Percentiles rank a stretch among this genome's conserved stretches.
Evolutionary conservation across 2,888 invertebrate species (phyloP).

Genomic region (Bugula neritina): DNA sequence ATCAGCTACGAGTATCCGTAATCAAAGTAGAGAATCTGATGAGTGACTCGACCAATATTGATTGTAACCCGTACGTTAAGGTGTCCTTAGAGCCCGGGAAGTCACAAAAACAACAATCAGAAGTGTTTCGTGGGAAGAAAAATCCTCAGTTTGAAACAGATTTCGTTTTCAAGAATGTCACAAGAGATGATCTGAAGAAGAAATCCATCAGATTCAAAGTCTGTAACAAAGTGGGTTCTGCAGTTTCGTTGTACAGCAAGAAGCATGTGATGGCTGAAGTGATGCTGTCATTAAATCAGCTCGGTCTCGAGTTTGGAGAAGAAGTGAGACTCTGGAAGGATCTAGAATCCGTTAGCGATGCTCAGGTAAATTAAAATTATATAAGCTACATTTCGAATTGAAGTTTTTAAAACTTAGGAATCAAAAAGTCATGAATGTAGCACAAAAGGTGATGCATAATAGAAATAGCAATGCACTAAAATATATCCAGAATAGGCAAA

Average conservation of each 20-base stretch:
- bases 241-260: constrained; percentile 1
- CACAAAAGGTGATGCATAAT: too few relatives aligned
- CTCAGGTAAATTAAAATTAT: neutral
- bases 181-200: constrained; percentile 47
- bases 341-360: constrained; percentile 31
- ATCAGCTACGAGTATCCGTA: constrained; percentile 48
- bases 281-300: constrained; percentile 37
- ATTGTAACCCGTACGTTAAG: constrained; percentile 50
- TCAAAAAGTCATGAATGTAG: too few relatives aligned
- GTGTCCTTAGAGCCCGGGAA: constrained; percentile 54
- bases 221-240: constrained; percentile 43
- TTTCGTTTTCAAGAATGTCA: constrained; percentile 52
- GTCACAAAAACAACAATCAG: constrained; percentile 48
- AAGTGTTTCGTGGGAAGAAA: constrained; percentile 48
- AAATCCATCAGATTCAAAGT: constrained; percentile 48
- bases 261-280: constrained; percentile 52
- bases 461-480: too few relatives aligned
- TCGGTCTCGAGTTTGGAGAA: constrained; percentile 50
- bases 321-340: constrained; percentile 54
- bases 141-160: constrained; percentile 53
- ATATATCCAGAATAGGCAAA: too few relatives aligned
- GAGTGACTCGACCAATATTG: constrained; percentile 39
- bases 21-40: constrained; percentile 44
- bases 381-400: too few relatives aligned
- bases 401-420: too few relatives aligned